Evolutionary conservation across 37 sponge, comb jelly and placozoan species (phyloP).

Genomic region (Crambe crambe): DNA sequence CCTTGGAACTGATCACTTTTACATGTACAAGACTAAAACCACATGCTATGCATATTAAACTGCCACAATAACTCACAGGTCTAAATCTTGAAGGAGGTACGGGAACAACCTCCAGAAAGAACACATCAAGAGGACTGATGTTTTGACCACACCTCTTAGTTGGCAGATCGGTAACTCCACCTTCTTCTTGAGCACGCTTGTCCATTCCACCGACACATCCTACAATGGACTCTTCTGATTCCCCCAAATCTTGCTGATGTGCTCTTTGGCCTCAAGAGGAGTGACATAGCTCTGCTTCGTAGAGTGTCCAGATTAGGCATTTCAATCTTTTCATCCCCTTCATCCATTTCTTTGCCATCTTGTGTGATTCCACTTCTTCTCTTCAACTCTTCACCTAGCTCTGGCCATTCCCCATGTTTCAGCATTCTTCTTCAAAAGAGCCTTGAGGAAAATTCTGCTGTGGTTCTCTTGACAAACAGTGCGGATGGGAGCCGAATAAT

Average conservation of each 20-base stretch:
- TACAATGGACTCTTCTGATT: constrained; percentile 40
- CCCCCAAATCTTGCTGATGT: constrained; percentile 65
- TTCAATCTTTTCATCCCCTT: constrained; percentile 10
- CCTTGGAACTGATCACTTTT: too few species aligned
- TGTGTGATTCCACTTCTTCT: too few species aligned
- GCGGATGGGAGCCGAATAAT: constrained; percentile 82
- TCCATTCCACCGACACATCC: neutral
- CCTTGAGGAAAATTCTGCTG: constrained; percentile 62
- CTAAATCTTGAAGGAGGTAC: constrained; percentile 93
- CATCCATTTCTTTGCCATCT: too few species aligned
- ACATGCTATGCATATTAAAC: too few species aligned
- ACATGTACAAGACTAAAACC: too few species aligned
- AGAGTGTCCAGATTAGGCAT: too few species aligned
- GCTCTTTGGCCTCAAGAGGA: constrained; percentile 74
- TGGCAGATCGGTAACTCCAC: too few species aligned
- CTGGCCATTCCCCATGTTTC: too few species aligned
- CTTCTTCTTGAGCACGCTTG: too few species aligned
- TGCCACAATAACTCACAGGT: constrained; percentile 82
- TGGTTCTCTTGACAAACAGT: constrained; percentile 64
- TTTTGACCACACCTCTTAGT: neutral
- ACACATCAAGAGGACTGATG: constrained; percentile 45
- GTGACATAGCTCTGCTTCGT: constrained; percentile 56
- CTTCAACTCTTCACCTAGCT: too few species aligned
- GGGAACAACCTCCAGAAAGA: constrained; percentile 82
- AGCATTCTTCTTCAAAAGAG: constrained; percentile 60